Percentiles rank a stretch among this genome's conserved stretches.
Conservation (phyloP, 2,113 vertebrate genomes). For the Carassius auratus region DNA sequence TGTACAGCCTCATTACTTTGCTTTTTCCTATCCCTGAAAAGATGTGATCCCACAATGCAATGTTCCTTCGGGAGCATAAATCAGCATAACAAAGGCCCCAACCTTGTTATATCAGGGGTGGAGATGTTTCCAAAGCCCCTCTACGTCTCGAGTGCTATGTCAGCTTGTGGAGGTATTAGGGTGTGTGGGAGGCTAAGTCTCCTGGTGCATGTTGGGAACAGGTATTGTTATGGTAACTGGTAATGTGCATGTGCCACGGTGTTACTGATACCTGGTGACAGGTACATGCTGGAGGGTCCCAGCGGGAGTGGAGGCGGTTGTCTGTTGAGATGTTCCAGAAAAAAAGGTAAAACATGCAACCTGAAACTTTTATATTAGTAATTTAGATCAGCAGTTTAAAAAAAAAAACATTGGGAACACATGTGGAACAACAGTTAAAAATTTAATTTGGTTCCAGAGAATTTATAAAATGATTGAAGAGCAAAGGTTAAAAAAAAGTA, state of each 20-base stretch:
- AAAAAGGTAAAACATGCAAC: neutral
- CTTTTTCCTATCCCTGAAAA: constrained; percentile 1
- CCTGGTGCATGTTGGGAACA: constrained; percentile 7
- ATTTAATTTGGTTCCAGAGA: neutral
- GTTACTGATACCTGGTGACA: constrained; percentile 44
- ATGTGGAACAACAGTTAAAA: neutral
- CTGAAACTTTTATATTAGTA: neutral
- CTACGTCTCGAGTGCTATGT: constrained; percentile 16
- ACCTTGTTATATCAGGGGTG: constrained; percentile 28
- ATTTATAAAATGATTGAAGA: neutral
- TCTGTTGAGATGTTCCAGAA: constrained; percentile 8
- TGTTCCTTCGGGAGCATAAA: constrained; percentile 25
- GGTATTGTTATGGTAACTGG: constrained; percentile 39
- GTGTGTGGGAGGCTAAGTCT: constrained; percentile 25
- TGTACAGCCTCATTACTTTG: constrained; percentile 8
- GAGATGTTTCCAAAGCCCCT: constrained; percentile 36
- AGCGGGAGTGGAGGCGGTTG: constrained; percentile 6
- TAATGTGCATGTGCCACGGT: neutral
- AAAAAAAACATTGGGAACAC: neutral
- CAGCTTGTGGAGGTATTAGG: constrained; percentile 12
- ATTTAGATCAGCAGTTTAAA: neutral
- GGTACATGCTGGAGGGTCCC: constrained; percentile 17
- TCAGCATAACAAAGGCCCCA: constrained; percentile 21
- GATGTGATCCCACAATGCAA: constrained; percentile 32
- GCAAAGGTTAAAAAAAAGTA: neutral